Base-by-base conservation (phyloP, 2,888 invertebrate species). In the Ormyrus rosae region DNA sequence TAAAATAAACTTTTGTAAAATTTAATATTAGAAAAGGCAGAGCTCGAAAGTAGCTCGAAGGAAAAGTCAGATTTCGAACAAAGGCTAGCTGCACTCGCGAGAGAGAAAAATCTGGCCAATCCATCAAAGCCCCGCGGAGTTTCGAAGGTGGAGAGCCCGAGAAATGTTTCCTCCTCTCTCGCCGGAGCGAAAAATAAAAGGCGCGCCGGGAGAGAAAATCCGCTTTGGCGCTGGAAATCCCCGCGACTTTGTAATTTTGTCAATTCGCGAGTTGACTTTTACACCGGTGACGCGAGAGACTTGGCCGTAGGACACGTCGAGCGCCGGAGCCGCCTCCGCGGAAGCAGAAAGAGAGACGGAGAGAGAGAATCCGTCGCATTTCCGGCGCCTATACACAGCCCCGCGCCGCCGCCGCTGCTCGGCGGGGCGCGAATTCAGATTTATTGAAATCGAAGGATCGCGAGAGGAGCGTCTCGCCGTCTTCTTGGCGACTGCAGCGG, bases 401-500 rank as follows among this genome's bases (percentile, higher is more conserved):
- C 34, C 34, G 34, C 34, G 61, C 60, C 34, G 7, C 48, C 60
- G 60, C 60, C 63, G 51, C 53, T 58, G 69, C 58, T 71, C 80
- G 74, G 70, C 70, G 68, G 34, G 34, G 73, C 55, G 80, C 51
- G 80, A 77, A 81, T 83, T 83, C 75, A 80, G 81, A 84, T 82
- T 83, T 84, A 88, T 87, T 86, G 86, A 86, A 86, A 85, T 87
- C 86, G 87, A 86, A 86, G 85, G 86, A 84, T 84, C 85, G 84
- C 83, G 34, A 80, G 80, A 83, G 80, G 81, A 65, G 67, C 64
- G 65, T 65, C 68, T 34, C 34, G 34, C 34, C 34, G 34, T 34
- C 34, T 34, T 34, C 34, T 34, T 34, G 34, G 34, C 34, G 34
- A 34, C 34, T 34, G 34, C 34, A 34, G 34, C 34, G 34, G 34